Evolutionary conservation across 2,113 vertebrate species (phyloP), one percentile per base, ranked within the genome.

Genomic region (Eidolon helvum): DNA sequence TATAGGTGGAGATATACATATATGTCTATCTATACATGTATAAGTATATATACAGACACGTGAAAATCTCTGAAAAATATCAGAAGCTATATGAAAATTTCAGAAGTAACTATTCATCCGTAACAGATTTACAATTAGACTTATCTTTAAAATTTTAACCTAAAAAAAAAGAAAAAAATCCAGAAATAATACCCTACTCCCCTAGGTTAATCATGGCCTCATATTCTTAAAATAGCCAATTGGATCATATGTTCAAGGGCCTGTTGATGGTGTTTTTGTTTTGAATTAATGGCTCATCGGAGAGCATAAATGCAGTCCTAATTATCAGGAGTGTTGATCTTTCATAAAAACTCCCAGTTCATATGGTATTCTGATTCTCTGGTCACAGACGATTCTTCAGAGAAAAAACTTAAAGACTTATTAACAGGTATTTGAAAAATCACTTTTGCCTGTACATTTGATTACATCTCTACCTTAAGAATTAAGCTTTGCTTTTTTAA

Each of bases 341-440:
- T 86, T 68, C 63, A 55, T 69, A 91, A 87, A 61, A 61, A 91
- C 3, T 35, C 22, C 50, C 30, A 77, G 59, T 63, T 68, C 48
- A 50, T 83, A 75, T 9, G n/a, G 72, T 21, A n/a, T 88, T 97
- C 87, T 97, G 97, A 85, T 63, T 94, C 75, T 93, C 79, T 83
- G 2, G 55, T 93, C 85, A 95, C 74, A 86, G 68, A 88, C 69
- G 5, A 66, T 96, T 98, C 94, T 98, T 97, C 90, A 91, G 98
- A 98, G 96, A 87, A 78, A 95, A 97, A 48, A 55, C 88, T 96
- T 83, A 97, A 71, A 18, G 63, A 82, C 96, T 98, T 98, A 97
- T 98, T 98, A 98, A 97, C 96, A 96, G 30, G 87, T 79, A 11
- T 86, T 69, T 98, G 97, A 96, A 96, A 93, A 96, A 97, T 92